Evolutionary conservation across 1,140 invertebrate species (phyloP), one percentile per base, ranked within the genome.

Genomic region (Carcinoscorpius rotundicauda): DNA sequence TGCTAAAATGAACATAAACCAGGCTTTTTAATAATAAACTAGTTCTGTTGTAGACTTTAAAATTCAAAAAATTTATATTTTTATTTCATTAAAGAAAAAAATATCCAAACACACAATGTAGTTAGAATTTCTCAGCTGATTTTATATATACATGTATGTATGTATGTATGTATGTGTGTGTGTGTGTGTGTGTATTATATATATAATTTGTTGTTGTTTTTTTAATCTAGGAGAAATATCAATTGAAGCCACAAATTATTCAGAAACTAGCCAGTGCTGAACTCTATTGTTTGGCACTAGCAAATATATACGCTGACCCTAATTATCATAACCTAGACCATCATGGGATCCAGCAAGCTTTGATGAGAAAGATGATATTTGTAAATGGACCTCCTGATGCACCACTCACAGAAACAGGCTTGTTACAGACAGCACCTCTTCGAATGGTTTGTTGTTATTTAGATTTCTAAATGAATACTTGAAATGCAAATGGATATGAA

Each of bases 241-340:
- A 61, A 9, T 58, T 98, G 66, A 95, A 95, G 77, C 93, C 93
- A 58, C 86, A 92, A 68, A 88, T 98, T 69, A 86, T 93, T 58
- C 89, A 93, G 71, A 84, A 86, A 29, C 80, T 98, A 71, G 90
- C 91, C 66, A 96, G 89, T 81, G 94, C 93, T 68, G 93, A 97
- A 78, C 81, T 97, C n/a, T 98, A 98, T 80, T 96, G 93, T 79
- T 82, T 92, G 76, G 93, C 93, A 58, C 81, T 97, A 76, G 87
- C 89, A 69, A 95, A 93, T 79, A 93, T 98, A 77, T 97, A 97
- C 78, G 90, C 90, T 60, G 93, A 98, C 81, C 91, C 91, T 63
- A 92, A 93, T 78, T 93, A 92, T 78, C 87, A 93, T 80, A 92
- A 91, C 80, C 84, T 95, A 67, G 94, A 92, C 81, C 93, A 97